Percentiles rank a stretch among this genome's conserved stretches.
These are phyloP conservation scores for Helicorthomorpha holstii DNA, from an alignment of 1,140 invertebrate species.

Conservation along the genomic window DNA sequence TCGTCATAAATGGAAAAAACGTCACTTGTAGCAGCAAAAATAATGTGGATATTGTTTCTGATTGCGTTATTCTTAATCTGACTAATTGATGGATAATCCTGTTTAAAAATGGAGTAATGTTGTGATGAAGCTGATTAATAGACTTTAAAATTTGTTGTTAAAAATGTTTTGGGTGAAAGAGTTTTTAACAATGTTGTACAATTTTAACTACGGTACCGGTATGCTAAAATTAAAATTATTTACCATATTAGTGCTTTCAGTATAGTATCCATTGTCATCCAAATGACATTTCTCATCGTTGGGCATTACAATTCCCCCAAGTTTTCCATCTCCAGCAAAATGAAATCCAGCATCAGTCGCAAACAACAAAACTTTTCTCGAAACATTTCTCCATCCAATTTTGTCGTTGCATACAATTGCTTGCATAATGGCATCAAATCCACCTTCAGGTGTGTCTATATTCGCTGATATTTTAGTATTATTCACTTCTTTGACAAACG, in stretches of 20 bases:
- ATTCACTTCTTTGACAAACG: slow-evolving; percentile 32
- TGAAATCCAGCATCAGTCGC: slow-evolving; percentile 83
- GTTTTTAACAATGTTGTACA: neutral
- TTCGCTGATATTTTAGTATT: slow-evolving; percentile 81
- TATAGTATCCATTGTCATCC: slow-evolving; percentile 49
- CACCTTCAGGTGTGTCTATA: slow-evolving; percentile 93
- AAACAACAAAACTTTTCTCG: slow-evolving; percentile 83
- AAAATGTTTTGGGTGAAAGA: neutral
- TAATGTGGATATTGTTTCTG: slow-evolving; percentile 42
- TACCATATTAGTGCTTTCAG: slow-evolving; percentile 55
- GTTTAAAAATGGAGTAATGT: too few species aligned
- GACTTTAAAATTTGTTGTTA: too few species aligned
- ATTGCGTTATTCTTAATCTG: slow-evolving; percentile 35
- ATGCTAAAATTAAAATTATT: slow-evolving; percentile 47
- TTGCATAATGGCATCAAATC: slow-evolving; percentile 93
- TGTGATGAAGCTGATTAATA: too few species aligned
- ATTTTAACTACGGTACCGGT: neutral
- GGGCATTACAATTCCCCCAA: slow-evolving; percentile 81
- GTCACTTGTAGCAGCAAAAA: slow-evolving; percentile 41
- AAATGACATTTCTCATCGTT: slow-evolving; percentile 85
- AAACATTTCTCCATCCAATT: slow-evolving; percentile 67
- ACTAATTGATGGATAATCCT: slow-evolving; percentile 45
- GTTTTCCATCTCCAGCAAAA: slow-evolving; percentile 22
- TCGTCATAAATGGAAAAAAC: slow-evolving; percentile 35
- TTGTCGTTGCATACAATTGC: neutral